phyloP scores from a whole-genome alignment of 2,797 vertebrate species.

The Potorous gilbertii region DNA sequence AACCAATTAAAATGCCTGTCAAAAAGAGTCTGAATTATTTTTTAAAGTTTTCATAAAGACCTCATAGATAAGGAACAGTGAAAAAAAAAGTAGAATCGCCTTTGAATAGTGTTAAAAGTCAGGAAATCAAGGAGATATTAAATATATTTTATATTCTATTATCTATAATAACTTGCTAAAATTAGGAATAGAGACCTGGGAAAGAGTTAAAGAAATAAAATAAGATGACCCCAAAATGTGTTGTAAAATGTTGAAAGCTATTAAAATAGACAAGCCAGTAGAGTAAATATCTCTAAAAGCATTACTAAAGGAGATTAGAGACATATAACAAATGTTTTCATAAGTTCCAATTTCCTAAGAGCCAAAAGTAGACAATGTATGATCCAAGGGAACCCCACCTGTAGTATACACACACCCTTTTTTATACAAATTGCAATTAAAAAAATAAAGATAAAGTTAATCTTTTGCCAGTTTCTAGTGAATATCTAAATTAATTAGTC shows the following conservation, averaged over 20 bases:
- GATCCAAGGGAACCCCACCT: not conserved
- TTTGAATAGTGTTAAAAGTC: not conserved
- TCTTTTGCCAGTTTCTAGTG: conserved; percentile 8
- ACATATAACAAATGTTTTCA: conserved; percentile 60
- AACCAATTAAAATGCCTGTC: not conserved
- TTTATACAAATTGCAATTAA: not conserved
- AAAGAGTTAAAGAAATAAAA: not conserved
- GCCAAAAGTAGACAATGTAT: not conserved
- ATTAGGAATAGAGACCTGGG: not conserved
- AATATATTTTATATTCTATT: not conserved
- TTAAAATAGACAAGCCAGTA: conserved; percentile 18
- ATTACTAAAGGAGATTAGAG: conserved; percentile 60
- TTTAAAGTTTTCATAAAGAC: conserved; percentile 16
- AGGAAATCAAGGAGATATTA: not conserved
- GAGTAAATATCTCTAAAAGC: conserved; percentile 41
- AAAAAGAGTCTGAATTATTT: not conserved
- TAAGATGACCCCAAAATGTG: not conserved
- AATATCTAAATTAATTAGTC: conserved; percentile 49
- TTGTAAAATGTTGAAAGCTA: not conserved
- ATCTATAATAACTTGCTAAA: conserved; percentile 26
- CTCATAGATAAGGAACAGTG: not conserved
- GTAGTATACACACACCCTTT: not conserved
- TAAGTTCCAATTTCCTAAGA: conserved; percentile 53
- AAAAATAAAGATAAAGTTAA: not conserved
- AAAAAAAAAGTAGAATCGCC: not conserved